Evolutionary conservation across 2,113 vertebrate genomes (phyloP).

Genomic region (Gobius niger): DNA sequence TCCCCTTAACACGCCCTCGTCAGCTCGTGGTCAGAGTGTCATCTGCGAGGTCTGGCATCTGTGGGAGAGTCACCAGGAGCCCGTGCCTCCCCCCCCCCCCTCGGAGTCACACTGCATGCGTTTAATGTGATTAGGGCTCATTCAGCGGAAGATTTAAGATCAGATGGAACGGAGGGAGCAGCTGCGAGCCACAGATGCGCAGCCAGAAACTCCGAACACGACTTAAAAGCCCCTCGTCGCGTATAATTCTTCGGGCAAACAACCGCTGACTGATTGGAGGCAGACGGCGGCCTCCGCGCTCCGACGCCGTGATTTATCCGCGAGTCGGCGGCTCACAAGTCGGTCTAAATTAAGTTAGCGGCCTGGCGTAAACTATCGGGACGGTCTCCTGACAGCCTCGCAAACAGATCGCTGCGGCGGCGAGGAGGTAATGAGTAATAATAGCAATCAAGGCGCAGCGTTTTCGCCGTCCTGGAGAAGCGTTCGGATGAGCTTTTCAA

Average conservation of each 20-base stretch:
- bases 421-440: no score
- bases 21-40: slow-evolving; percentile 25
- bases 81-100: slow-evolving; percentile 52
- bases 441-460: no score
- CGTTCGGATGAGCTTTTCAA: no score
- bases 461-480: no score
- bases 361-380: neutral
- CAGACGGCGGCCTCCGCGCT: slow-evolving; percentile 11
- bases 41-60: slow-evolving; percentile 64
- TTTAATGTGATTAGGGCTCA: slow-evolving; percentile 69
- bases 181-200: slow-evolving; percentile 49
- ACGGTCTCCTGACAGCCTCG: neutral
- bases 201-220: slow-evolving; percentile 23
- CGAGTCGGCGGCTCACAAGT: neutral
- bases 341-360: neutral
- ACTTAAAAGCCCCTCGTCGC: slow-evolving; percentile 21
- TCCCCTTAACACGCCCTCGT: slow-evolving; percentile 23
- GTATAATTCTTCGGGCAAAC: slow-evolving; percentile 20
- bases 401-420: neutral
- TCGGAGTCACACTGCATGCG: slow-evolving; percentile 59
- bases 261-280: slow-evolving; percentile 28
- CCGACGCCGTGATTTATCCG: slow-evolving; percentile 5
- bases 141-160: slow-evolving; percentile 63
- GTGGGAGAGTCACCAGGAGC: slow-evolving; percentile 62
- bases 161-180: slow-evolving; percentile 53